Conservation (phyloP, 1,140 invertebrate genomes). For the Drosophila ironensis region DNA sequence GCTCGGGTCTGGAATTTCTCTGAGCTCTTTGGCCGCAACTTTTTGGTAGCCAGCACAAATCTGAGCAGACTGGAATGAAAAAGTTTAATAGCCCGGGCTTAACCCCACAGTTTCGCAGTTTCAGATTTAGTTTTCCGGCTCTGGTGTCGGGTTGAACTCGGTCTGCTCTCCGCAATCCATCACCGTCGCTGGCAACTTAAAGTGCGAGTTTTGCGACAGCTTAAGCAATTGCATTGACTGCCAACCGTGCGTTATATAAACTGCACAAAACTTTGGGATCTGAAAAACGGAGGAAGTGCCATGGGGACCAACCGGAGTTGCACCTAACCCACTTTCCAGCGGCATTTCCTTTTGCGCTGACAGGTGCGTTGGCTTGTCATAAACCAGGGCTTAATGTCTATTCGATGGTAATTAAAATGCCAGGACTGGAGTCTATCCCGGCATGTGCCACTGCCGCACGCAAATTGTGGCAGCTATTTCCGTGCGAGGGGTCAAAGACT, state of each 20-base stretch:
- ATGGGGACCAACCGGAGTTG: slow-evolving; percentile 5
- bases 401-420: slow-evolving; percentile 65
- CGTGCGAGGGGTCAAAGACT: slow-evolving; percentile 33
- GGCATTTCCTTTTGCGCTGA: slow-evolving; percentile 40
- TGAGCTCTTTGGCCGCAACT: slow-evolving; percentile 18
- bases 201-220: slow-evolving; percentile 28
- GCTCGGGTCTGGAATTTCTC: slow-evolving; percentile 5
- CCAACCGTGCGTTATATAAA: slow-evolving; percentile 26
- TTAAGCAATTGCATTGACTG: slow-evolving; percentile 37
- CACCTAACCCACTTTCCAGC: slow-evolving; percentile 56
- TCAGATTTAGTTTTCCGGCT: not conserved
- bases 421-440: not conserved
- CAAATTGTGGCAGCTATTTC: slow-evolving; percentile 10
- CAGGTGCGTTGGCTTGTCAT: slow-evolving; percentile 31
- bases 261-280: not conserved
- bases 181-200: slow-evolving; percentile 45
- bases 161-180: slow-evolving; percentile 42
- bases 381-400: slow-evolving; percentile 44
- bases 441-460: not conserved
- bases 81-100: slow-evolving; percentile 38
- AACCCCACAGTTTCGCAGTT: slow-evolving; percentile 6
- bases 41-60: slow-evolving; percentile 34
- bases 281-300: slow-evolving; percentile 3
- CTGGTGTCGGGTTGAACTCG: slow-evolving; percentile 11
- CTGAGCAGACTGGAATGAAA: slow-evolving; percentile 17